Conservation (phyloP, 2,797 vertebrate genomes). For the Poecilia velifera region DNA sequence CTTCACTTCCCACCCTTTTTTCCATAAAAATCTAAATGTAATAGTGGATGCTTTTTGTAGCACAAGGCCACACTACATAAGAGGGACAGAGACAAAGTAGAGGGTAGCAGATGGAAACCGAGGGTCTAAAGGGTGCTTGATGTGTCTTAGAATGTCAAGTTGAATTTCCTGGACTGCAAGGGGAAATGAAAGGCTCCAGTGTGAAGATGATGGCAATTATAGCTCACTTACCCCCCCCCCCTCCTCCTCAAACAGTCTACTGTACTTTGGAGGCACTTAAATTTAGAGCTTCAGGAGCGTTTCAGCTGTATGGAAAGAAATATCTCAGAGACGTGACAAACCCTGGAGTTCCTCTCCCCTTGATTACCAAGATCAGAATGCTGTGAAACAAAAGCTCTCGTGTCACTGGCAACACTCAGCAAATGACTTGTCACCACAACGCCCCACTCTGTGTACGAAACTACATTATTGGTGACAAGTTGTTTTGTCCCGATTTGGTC, state of each 20-base stretch:
- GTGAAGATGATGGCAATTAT: constrained; percentile 60
- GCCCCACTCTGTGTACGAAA: constrained; percentile 40
- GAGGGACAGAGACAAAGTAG: constrained; percentile 37
- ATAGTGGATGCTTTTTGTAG: constrained; percentile 44
- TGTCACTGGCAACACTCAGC: constrained; percentile 41
- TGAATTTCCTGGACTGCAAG: constrained; percentile 44
- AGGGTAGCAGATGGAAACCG: constrained; percentile 38
- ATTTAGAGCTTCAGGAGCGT: constrained; percentile 32
- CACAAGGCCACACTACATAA: constrained; percentile 37
- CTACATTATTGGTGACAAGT: constrained; percentile 57
- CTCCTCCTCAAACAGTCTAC: constrained; percentile 39
- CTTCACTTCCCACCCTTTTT: constrained; percentile 1
- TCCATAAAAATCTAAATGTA: constrained; percentile 45
- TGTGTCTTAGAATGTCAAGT: constrained; percentile 61
- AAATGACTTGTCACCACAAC: constrained; percentile 50
- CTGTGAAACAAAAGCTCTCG: constrained; percentile 19
- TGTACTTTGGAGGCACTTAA: constrained; percentile 52
- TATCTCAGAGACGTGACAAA: constrained; percentile 30
- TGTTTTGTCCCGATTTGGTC: constrained; percentile 49
- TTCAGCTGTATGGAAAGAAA: constrained; percentile 44
- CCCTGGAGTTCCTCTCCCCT: constrained; percentile 20
- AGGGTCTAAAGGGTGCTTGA: constrained; percentile 47
- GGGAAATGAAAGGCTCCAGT: constrained; percentile 54
- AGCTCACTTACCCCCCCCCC: constrained; percentile 22
- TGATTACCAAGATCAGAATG: constrained; percentile 52